These are phyloP conservation scores for Hypena proboscidalis DNA, from an alignment of 2,888 invertebrate species.

Conservation along the genomic window DNA sequence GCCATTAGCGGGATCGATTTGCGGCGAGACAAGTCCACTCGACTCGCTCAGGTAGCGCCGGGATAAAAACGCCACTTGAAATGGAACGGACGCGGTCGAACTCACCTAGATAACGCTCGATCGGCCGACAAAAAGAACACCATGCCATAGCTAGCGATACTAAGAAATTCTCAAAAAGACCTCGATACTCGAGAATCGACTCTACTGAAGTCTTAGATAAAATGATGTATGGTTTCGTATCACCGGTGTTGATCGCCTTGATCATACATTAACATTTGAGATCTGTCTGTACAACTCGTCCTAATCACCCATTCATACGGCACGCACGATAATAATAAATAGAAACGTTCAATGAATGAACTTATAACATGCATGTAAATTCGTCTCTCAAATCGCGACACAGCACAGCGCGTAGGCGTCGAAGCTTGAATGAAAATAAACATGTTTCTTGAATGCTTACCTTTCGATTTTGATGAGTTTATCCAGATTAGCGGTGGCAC, in stretches of 20 bases:
- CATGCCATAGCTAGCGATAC: conserved; percentile 43
- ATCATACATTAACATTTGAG: conserved; percentile 59
- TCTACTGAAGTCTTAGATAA: too few species aligned
- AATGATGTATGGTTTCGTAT: too few species aligned
- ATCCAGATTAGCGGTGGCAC: conserved; percentile 81
- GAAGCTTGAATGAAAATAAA: conserved; percentile 80
- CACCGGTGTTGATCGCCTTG: too few species aligned
- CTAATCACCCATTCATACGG: conserved; percentile 77
- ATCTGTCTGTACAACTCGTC: conserved; percentile 55
- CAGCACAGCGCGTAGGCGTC: conserved; percentile 77
- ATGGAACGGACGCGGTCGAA: conserved; percentile 72
- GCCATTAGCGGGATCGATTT: conserved; percentile 64
- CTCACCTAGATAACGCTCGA: conserved; percentile 75
- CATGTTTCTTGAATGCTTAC: conserved; percentile 65
- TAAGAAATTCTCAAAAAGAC: conserved; percentile 41
- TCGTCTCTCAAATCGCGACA: conserved; percentile 83
- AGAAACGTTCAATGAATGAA: conserved; percentile 79
- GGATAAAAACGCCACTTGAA: conserved; percentile 82
- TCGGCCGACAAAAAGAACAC: conserved; percentile 56
- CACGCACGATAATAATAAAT: conserved; percentile 77
- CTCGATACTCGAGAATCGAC: too few species aligned
- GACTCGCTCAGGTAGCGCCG: conserved; percentile 73
- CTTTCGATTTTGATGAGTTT: conserved; percentile 80
- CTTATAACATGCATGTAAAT: conserved; percentile 83
- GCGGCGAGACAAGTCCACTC: conserved; percentile 54